These are phyloP conservation scores for Notothenia rossii DNA, from an alignment of 2,113 vertebrate species.

Conservation along the genomic window DNA sequence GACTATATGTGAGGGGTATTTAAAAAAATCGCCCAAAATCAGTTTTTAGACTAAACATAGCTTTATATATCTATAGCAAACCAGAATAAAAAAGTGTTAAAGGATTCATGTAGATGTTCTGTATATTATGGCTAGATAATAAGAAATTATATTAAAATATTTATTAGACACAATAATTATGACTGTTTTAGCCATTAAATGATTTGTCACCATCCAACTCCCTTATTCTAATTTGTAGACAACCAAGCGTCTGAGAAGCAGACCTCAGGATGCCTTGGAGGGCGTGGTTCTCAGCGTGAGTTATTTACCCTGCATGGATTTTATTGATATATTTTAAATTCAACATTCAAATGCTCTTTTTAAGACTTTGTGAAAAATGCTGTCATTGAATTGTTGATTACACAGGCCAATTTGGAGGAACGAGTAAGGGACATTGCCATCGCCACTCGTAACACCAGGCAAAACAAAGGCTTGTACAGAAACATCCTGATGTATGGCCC, in stretches of 20 bases:
- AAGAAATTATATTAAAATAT: not conserved
- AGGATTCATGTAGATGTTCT: not conserved
- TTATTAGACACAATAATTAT: not conserved
- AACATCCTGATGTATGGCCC: slow-evolving; percentile 92
- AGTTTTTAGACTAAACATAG: too few relatives aligned
- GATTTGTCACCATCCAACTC: not conserved
- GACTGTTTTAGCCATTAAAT: not conserved
- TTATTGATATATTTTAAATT: not conserved
- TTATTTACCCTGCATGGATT: slow-evolving; percentile 32
- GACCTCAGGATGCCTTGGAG: slow-evolving; percentile 90
- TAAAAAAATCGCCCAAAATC: not conserved
- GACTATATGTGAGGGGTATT: not conserved
- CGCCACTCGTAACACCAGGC: slow-evolving; percentile 89
- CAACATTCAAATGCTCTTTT: not conserved
- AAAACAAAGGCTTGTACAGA: slow-evolving; percentile 89
- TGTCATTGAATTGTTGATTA: not conserved
- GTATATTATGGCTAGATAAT: not conserved
- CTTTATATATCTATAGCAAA: not conserved
- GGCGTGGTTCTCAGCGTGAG: slow-evolving; percentile 92
- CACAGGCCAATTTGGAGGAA: slow-evolving; percentile 89
- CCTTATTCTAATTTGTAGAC: slow-evolving; percentile 75
- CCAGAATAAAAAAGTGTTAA: slow-evolving; percentile 4
- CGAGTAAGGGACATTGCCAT: slow-evolving; percentile 93
- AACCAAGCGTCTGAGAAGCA: slow-evolving; percentile 86
- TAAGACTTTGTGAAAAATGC: not conserved